These are phyloP conservation scores for Calephelis virginiensis DNA, from an alignment of 1,140 invertebrate genomes.

Conservation along the genomic window DNA sequence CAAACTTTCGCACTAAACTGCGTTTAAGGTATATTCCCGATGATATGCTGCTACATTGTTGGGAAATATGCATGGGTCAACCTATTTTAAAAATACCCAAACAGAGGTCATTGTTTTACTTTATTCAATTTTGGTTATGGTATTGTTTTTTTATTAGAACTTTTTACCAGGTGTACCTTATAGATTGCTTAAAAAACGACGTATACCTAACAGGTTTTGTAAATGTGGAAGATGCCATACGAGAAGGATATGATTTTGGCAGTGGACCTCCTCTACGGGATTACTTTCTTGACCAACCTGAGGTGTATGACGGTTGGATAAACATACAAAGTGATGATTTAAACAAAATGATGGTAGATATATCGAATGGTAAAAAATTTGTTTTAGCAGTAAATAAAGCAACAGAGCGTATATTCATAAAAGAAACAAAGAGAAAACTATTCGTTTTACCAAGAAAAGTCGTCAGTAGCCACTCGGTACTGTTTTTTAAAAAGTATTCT, in stretches of 20 bases:
- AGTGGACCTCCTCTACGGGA: slow-evolving; percentile 54
- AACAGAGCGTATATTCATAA: slow-evolving; percentile 37
- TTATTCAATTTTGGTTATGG: slow-evolving; percentile 52
- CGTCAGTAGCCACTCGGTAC: slow-evolving; percentile 39
- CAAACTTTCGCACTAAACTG: neutral
- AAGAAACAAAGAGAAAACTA: slow-evolving; percentile 34
- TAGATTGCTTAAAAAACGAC: slow-evolving; percentile 51
- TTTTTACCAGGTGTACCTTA: slow-evolving; percentile 58
- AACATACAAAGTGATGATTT: slow-evolving; percentile 43
- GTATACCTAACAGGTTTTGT: slow-evolving; percentile 42
- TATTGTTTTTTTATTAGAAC: slow-evolving; percentile 62
- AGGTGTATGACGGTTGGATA: slow-evolving; percentile 48
- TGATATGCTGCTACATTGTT: slow-evolving; percentile 49
- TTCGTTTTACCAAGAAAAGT: slow-evolving; percentile 46
- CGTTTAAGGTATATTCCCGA: slow-evolving; percentile 24
- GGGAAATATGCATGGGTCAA: slow-evolving; percentile 58
- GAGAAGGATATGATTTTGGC: slow-evolving; percentile 48
- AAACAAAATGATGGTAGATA: slow-evolving; percentile 31
- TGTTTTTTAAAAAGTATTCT: slow-evolving; percentile 66
- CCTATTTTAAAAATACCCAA: slow-evolving; percentile 42
- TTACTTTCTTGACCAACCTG: slow-evolving; percentile 48
- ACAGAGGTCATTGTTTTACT: slow-evolving; percentile 36
- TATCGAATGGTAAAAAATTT: slow-evolving; percentile 51
- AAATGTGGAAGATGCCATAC: slow-evolving; percentile 49
- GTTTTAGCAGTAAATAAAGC: slow-evolving; percentile 54